Conservation (phyloP, 2,113 vertebrate genomes). For the Ceyx margarethae region DNA sequence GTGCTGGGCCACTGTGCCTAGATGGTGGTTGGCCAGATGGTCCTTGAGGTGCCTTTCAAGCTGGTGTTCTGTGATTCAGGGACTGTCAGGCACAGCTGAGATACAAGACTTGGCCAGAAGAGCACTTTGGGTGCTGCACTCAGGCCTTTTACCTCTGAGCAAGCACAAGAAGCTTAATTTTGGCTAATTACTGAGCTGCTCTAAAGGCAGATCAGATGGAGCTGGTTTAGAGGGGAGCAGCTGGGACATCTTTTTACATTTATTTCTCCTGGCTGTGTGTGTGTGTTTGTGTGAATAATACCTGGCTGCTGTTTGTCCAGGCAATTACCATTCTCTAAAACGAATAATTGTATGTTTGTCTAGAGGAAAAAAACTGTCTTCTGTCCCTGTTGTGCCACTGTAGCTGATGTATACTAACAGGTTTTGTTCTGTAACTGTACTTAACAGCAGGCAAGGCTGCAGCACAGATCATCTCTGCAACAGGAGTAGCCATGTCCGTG, state of each 20-base stretch:
- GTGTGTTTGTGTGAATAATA: neutral
- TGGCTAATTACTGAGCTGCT: neutral
- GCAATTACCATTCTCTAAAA: neutral
- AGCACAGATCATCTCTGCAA: slow-evolving; percentile 92
- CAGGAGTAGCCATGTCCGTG: slow-evolving; percentile 83
- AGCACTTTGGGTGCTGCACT: neutral
- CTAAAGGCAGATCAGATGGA: neutral
- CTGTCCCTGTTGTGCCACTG: neutral
- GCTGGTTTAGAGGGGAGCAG: neutral
- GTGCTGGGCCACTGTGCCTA: neutral
- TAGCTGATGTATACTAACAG: neutral
- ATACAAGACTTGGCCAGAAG: neutral
- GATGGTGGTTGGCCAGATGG: neutral
- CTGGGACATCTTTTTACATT: neutral
- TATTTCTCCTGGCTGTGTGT: rapidly evolving
- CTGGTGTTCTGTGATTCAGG: neutral
- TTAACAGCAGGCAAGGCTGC: slow-evolving; percentile 85
- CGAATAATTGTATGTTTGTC: neutral
- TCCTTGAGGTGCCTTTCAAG: neutral
- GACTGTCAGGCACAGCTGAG: neutral
- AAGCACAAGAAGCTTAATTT: neutral
- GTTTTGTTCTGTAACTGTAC: neutral
- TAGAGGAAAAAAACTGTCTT: neutral
- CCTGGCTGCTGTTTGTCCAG: neutral
- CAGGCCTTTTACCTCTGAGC: neutral